A percentile compares a stretch with the other conserved stretches of the same genome.
These are phyloP conservation scores for Gnatocerus cornutus DNA, from an alignment of 2,888 invertebrate genomes.

Conservation along the genomic window DNA sequence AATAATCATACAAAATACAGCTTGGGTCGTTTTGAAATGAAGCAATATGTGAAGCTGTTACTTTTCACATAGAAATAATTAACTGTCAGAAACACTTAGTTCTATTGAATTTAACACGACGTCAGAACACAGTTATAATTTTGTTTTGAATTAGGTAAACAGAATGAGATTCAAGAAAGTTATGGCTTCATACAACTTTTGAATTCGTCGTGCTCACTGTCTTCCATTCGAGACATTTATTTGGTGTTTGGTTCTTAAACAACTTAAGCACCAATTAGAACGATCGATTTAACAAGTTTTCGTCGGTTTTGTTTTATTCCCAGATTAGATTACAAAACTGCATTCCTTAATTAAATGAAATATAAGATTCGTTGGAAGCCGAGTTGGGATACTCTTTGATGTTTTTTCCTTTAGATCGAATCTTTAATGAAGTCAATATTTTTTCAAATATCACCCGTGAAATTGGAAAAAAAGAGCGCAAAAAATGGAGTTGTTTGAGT, in stretches of 20 bases:
- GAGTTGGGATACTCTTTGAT: constrained; percentile 25
- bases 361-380: constrained; percentile 21
- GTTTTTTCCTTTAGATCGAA: constrained; percentile 10
- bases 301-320: too few species aligned
- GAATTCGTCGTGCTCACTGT: constrained; percentile 18
- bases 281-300: too few species aligned
- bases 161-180: constrained; percentile 33
- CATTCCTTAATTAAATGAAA: constrained; percentile 36
- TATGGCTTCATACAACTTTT: constrained; percentile 32
- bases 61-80: constrained; percentile 36
- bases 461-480: constrained; percentile 15
- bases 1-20: neutral
- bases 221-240: neutral
- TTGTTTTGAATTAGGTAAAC: constrained; percentile 37
- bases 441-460: constrained; percentile 17
- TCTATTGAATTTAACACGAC: constrained; percentile 42
- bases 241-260: neutral
- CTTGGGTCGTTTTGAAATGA: constrained; percentile 14
- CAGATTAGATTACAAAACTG: neutral
- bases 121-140: constrained; percentile 40
- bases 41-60: constrained; percentile 27
- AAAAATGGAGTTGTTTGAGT: constrained; percentile 22
- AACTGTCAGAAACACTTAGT: constrained; percentile 41
- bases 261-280: too few species aligned
- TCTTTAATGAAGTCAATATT: constrained; percentile 31